Evolutionary conservation across 2,113 vertebrate species (phyloP), one percentile per base, ranked within the genome.

Genomic region (Ctenodactylus gundi): DNA sequence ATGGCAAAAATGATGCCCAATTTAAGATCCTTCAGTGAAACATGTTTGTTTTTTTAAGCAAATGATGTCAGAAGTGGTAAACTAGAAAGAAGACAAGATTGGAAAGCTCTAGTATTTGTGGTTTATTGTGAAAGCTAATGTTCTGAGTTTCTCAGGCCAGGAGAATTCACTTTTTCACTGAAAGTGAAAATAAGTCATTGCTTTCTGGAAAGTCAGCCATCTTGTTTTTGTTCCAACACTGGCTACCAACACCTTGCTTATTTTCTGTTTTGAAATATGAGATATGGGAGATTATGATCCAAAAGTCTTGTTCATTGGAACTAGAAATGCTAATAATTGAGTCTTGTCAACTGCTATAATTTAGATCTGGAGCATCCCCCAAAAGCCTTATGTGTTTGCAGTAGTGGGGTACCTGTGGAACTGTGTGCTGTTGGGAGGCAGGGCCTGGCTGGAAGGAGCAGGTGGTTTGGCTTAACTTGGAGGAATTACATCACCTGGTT

Each of bases 111-210:
- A 36, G 3, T 88, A 31, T 91, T 93, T 85, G 73, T 91, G 83
- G 75, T 89, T 91, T 78, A 62, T 64, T 83, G n/a, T 70, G 65
- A 81, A 96, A 94, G 34, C 65, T 68, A 78, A 75, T 88, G 93
- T 95, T 46, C 41, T 68, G 6, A 87, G 55, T 91, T 96, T 94
- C 67, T 93, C 44, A 88, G 58, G 51, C 76, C 64, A 58, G n/a
- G 58, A 39, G 51, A 76, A 90, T 81, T 90, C 49, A 88, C 46
- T 81, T 21, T 34, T 65, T 78, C n/a, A 51, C 34, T 39, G 44
- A 91, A 23, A 67, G 49, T 21, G 85, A 88, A 70, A 95, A 18
- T 51, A 84, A 62, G 34, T 76, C 11, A 65, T 88, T 58, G 1
- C 64, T 88, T 88, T 94, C 39, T 94, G 27, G 85, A 88, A 91